Percentiles rank a stretch among this genome's conserved stretches.
phyloP scores from a whole-genome alignment of 2,888 invertebrate species.

The Synergus umbraculus region DNA sequence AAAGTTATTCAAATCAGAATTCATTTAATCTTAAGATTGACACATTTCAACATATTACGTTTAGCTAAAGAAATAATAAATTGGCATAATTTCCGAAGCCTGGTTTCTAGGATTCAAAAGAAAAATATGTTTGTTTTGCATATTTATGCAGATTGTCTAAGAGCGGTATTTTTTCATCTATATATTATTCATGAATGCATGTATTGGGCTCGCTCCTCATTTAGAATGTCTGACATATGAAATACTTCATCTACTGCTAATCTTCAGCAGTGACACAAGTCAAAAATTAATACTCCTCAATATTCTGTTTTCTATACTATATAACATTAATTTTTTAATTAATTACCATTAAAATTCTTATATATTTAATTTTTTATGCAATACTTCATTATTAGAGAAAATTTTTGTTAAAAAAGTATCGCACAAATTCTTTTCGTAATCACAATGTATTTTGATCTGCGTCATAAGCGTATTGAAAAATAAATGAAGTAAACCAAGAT shows the following conservation, averaged over 20 bases:
- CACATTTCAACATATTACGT: constrained; percentile 21
- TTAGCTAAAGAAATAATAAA: background rate
- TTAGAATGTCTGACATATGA: background rate
- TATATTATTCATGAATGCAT: constrained; percentile 21
- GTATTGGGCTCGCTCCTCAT: background rate
- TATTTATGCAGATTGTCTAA: background rate
- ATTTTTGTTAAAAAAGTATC: background rate
- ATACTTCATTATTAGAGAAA: background rate
- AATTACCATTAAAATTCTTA: too few relatives aligned
- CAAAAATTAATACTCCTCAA: background rate
- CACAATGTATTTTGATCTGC: background rate
- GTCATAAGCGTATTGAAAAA: background rate
- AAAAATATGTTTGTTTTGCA: constrained; percentile 29
- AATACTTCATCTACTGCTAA: background rate
- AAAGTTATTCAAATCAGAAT: background rate
- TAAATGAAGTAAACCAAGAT: background rate
- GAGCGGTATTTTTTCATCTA: constrained; percentile 17
- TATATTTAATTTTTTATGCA: too few relatives aligned
- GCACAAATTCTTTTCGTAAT: background rate
- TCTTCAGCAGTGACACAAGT: background rate
- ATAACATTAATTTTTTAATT: background rate
- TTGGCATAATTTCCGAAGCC: background rate
- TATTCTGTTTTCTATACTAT: background rate
- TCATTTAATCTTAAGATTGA: background rate
- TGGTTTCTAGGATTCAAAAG: constrained; percentile 7